Evolutionary conservation across 2,888 invertebrate genomes (phyloP).

Genomic region (Sphaerophoria rueppellii): DNA sequence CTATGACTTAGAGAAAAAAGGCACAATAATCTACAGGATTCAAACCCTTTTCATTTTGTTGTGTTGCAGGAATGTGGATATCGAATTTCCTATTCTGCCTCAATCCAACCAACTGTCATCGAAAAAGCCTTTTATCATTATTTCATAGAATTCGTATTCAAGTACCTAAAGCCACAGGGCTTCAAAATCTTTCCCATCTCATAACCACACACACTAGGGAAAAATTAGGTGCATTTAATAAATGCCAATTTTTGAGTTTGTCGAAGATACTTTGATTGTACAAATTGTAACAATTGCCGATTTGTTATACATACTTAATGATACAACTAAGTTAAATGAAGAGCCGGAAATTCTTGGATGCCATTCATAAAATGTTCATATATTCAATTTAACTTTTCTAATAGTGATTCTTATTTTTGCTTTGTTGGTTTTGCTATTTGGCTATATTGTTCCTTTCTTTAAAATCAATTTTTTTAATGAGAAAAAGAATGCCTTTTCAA

Average conservation of each 20-base stretch:
- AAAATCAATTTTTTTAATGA: no score
- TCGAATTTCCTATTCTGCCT: slow-evolving; percentile 7
- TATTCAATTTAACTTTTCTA: neutral
- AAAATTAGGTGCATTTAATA: slow-evolving; percentile 28
- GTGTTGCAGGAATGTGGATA: neutral
- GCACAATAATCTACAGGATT: slow-evolving; percentile 26
- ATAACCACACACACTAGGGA: neutral
- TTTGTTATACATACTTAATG: neutral
- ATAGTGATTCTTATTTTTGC: no score
- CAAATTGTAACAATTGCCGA: neutral
- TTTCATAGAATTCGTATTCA: slow-evolving; percentile 15
- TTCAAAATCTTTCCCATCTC: neutral
- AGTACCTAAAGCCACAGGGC: neutral
- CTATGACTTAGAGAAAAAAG: no score
- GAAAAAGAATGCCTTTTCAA: no score
- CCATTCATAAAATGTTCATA: slow-evolving; percentile 6
- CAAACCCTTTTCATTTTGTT: neutral
- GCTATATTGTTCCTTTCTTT: no score
- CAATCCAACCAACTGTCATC: neutral
- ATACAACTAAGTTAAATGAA: neutral
- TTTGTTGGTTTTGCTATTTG: no score
- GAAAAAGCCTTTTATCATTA: neutral
- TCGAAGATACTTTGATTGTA: slow-evolving; percentile 11
- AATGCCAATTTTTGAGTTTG: slow-evolving; percentile 5
- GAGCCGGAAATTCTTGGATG: slow-evolving; percentile 21